Evolutionary conservation across 37 sponge, comb jelly and placozoan species (phyloP).

Genomic region (Trichoplax adhaerens): DNA sequence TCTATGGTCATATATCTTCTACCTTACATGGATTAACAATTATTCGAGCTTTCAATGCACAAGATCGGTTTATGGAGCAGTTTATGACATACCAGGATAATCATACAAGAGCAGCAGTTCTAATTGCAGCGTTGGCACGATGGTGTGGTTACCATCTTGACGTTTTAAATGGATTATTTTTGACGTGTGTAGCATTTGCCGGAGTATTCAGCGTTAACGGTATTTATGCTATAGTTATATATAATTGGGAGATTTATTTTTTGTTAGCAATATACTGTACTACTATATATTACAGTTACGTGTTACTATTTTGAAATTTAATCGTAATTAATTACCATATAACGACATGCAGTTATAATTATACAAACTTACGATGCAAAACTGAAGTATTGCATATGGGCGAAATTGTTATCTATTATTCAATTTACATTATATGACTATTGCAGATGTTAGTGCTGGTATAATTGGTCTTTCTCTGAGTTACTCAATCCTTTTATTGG

Average conservation of each 20-base stretch:
- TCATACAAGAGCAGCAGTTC: slow-evolving; percentile 43
- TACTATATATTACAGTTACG: too few relatives aligned
- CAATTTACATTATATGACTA: too few relatives aligned
- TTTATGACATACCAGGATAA: slow-evolving; percentile 32
- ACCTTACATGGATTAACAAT: slow-evolving; percentile 58
- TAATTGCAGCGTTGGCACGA: slow-evolving; percentile 27
- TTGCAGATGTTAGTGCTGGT: slow-evolving; percentile 20
- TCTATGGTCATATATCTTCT: slow-evolving; percentile 58
- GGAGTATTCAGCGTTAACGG: slow-evolving; percentile 21
- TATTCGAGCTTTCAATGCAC: slow-evolving; percentile 32
- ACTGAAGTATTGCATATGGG: too few relatives aligned
- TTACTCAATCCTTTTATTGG: slow-evolving; percentile 42
- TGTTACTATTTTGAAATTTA: too few relatives aligned
- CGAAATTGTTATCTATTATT: too few relatives aligned
- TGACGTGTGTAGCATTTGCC: slow-evolving; percentile 30
- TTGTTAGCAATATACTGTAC: too few relatives aligned
- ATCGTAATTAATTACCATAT: too few relatives aligned
- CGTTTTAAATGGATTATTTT: slow-evolving; percentile 21
- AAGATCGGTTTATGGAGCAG: slow-evolving; percentile 4
- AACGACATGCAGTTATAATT: too few relatives aligned
- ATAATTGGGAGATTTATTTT: too few relatives aligned
- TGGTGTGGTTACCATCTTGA: slow-evolving; percentile 67
- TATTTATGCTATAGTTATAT: neutral
- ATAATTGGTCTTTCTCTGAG: slow-evolving; percentile 46
- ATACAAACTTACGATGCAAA: too few relatives aligned